Evolutionary conservation across 2,888 invertebrate species (phyloP).

Genomic region (Spodoptera littoralis): DNA sequence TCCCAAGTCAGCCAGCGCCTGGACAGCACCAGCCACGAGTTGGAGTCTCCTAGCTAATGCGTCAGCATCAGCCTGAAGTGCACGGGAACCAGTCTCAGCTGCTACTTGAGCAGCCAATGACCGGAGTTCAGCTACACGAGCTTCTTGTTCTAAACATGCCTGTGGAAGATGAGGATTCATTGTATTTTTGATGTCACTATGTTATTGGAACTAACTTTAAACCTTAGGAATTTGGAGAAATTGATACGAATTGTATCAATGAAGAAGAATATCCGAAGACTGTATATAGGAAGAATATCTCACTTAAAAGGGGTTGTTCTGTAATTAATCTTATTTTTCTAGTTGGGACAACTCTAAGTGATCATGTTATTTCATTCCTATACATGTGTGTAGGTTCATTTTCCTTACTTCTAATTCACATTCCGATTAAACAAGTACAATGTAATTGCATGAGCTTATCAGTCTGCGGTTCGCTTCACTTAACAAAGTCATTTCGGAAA

Average conservation of each 20-base stretch:
- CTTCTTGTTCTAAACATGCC: constrained; percentile 93
- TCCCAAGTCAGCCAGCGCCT: constrained; percentile 93
- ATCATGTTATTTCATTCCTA: too few relatives aligned
- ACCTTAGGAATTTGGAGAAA: too few relatives aligned
- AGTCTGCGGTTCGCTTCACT: constrained; percentile 17
- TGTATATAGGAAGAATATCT: too few relatives aligned
- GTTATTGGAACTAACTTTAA: too few relatives aligned
- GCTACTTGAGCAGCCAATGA: constrained; percentile 94
- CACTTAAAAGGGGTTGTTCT: too few relatives aligned
- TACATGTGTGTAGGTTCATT: too few relatives aligned
- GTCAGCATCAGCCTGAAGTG: constrained; percentile 93
- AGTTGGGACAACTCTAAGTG: too few relatives aligned
- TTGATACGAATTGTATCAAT: too few relatives aligned
- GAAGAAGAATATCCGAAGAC: too few relatives aligned
- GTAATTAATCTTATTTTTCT: too few relatives aligned
- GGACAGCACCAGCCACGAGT: constrained; percentile 93
- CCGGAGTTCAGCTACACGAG: constrained; percentile 92
- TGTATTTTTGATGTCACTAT: neutral
- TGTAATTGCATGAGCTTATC: constrained; percentile 28
- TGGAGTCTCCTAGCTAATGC: constrained; percentile 92
- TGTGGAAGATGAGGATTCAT: constrained; percentile 67
- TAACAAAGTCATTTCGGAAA: constrained; percentile 7
- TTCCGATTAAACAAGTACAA: constrained; percentile 6
- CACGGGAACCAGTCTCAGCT: constrained; percentile 92
- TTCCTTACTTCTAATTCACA: constrained; percentile 5